Evolutionary conservation across 1,140 invertebrate species (phyloP), one percentile per base, ranked within the genome.

Genomic region (Formica exsecta): DNA sequence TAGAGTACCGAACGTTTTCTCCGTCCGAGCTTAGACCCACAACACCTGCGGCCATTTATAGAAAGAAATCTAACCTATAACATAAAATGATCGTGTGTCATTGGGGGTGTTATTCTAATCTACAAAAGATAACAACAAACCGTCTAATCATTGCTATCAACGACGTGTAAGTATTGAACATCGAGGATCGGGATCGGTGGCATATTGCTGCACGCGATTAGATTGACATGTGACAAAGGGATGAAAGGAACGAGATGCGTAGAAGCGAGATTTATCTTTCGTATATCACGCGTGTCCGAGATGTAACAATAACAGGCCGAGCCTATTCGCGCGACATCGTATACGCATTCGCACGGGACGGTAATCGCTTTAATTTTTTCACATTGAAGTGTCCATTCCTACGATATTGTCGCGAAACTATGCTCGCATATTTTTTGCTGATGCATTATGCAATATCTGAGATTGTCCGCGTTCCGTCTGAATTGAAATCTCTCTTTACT

Each of bases 81-180:
- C 86, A 87, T 91, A 92, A 92, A 91, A 92, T 93, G 91, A 89
- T 90, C 75, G 91, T 89, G 87, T 85, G 86, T 92, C 87, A 80
- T 85, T 86, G 89, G 86, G 89, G 89, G 90, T 92, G 85, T 92
- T 91, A 64, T 85, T 85, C 84, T 75, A 74, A 71, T 73, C 61
- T 85, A 81, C 75, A 80, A 90, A 86, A 61, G 59, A 90, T 65
- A 89, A 91, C 71, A 87, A 87, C 70, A 85, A 83, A 77, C 3
- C 7, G 22, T 54, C 13, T 48, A 25, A 29, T 36, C 64, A 54
- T 48, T 61, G 41, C 38, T 38, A 7, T 54, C 22, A 38, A 25
- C 38, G 62, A 81, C 54, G 79, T n/a, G 68, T 81, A 73, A 73
- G 66, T 73, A 25, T 70, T 61, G 25, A n/a, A 7, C 25, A 48